Percentiles rank a stretch among this genome's conserved stretches.
Evolutionary conservation across 2,888 invertebrate species (phyloP).

Genomic region (Congeria kusceri): DNA sequence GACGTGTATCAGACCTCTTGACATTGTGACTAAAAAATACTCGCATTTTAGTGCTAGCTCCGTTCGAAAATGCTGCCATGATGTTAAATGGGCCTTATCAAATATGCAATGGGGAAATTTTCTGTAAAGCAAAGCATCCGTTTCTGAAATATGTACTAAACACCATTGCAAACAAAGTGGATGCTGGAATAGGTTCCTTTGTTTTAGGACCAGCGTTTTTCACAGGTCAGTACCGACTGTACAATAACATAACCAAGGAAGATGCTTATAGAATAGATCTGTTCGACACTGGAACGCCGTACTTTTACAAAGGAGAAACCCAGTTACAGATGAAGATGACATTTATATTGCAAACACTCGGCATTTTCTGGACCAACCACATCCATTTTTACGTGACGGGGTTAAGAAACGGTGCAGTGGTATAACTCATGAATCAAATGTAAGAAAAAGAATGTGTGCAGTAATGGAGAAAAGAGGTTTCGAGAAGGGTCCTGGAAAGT

Average conservation of each 20-base stretch:
- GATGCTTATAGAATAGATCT: slow-evolving; percentile 2
- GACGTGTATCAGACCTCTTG: no score
- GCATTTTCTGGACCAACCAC: slow-evolving; percentile 20
- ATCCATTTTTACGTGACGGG: not conserved
- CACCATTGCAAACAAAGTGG: no score
- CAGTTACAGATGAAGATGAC: slow-evolving; percentile 15
- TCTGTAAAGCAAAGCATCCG: no score
- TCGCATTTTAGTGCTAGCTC: no score
- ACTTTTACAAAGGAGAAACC: slow-evolving; percentile 28
- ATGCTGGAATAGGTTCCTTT: no score
- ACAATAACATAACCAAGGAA: slow-evolving; percentile 19
- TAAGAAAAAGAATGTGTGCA: slow-evolving; percentile 4
- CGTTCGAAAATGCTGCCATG: no score
- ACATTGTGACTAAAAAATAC: no score
- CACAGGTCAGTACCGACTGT: slow-evolving; percentile 20
- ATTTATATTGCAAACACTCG: slow-evolving; percentile 34
- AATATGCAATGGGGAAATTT: no score
- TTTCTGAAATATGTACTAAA: no score
- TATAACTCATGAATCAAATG: not conserved
- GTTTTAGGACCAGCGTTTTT: slow-evolving; percentile 26
- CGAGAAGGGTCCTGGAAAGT: not conserved
- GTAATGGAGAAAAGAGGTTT: not conserved
- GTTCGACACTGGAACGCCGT: slow-evolving; percentile 7
- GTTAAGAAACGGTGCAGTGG: slow-evolving; percentile 4
- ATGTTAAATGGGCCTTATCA: no score